Evolutionary conservation across 1,140 invertebrate genomes (phyloP).

Genomic region (Uloborus diversus): DNA sequence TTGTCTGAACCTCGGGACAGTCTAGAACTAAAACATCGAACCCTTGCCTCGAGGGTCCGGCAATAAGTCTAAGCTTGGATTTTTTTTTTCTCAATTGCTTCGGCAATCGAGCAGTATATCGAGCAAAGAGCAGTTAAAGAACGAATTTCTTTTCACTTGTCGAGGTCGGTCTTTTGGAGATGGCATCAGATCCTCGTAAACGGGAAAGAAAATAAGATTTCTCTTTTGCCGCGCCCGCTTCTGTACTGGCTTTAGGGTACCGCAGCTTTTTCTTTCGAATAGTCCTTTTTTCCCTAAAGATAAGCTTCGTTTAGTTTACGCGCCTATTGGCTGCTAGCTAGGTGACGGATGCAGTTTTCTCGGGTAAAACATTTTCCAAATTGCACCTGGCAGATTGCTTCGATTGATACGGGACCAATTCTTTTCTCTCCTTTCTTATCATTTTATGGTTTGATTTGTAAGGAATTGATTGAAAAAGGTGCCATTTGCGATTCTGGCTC

Average conservation of each 20-base stretch:
- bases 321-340: not conserved
- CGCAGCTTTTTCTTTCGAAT: not conserved
- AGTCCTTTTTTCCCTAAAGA: not conserved
- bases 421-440: not conserved
- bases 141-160: conserved; percentile 16
- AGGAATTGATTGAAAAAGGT: not conserved
- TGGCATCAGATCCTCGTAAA: conserved; percentile 41
- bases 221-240: not conserved
- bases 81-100: conserved; percentile 41
- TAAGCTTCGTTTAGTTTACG: not conserved
- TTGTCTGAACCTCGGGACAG: not conserved
- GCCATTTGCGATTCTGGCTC: no score
- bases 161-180: conserved; percentile 3
- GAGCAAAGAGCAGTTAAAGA: conserved; percentile 30
- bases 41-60: not conserved
- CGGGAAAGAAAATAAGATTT: conserved; percentile 11
- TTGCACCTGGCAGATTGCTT: not conserved
- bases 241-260: not conserved
- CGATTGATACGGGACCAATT: not conserved
- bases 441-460: no score
- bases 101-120: conserved; percentile 21
- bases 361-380: conserved; percentile 1
- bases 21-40: not conserved
- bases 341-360: no score
- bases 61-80: conserved; percentile 12